Evolutionary conservation across 2,888 invertebrate species (phyloP), one percentile per base, ranked within the genome.

Genomic region (Campoletis raptor): DNA sequence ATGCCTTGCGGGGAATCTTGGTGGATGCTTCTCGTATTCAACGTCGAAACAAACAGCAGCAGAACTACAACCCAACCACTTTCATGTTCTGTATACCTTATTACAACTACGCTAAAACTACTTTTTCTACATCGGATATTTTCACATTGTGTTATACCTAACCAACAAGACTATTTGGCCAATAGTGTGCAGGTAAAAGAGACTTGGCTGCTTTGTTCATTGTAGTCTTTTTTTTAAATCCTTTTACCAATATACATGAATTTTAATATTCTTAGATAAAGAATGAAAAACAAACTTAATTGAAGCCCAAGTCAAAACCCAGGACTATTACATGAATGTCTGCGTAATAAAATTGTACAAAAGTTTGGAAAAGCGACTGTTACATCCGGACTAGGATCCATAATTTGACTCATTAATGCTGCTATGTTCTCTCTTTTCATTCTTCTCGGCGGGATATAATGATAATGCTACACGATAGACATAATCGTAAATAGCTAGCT

Each of bases 11-110:
- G 66, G 73, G 81, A 86, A 73, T 83, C 86, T 81, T 77, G 30
- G 83, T 77, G 81, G 72, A 81, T 84, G 78, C 74, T 54, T 30
- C 64, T 83, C 61, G 78, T 77, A 78, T 81, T 78, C 83, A 61
- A 36, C 67, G 73, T 78, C 64, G 81, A 81, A 86, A 83, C 73
- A 86, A 81, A 80, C 48, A 54, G 67, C 40, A 45, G 57, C 83
- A 42, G n/a, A 21, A 8, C 42, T 52, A 40, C 66, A 74, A 24
- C 61, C 30, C 80, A n/a, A 77, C 70, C 78, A 81, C 69, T 78
- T 69, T 36, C 30, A 21, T 73, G 42, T 72, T 76, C 40, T 69
- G 72, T 84, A 54, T 73, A 82, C 40, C 81, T 86, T 86, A 82
- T 86, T 84, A 78, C 76, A 52, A 15, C 61, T n/a, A 83, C 64